Conservation (phyloP, 2,113 vertebrate genomes). For the Synchiropus splendidus region DNA sequence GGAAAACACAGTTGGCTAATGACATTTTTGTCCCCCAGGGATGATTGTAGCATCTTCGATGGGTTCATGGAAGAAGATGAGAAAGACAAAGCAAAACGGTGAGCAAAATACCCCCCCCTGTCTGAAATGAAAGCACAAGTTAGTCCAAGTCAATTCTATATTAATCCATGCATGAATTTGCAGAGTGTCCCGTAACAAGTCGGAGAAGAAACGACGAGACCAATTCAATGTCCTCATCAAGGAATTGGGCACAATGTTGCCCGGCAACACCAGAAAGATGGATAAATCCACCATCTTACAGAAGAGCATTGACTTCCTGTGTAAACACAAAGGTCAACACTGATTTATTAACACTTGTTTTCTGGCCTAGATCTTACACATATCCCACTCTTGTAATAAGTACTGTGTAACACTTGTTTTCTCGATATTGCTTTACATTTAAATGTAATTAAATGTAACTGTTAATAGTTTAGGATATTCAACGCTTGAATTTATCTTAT, state of each 20-base stretch:
- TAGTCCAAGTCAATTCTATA: neutral
- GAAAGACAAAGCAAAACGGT: slow-evolving; percentile 98
- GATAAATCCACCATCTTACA: slow-evolving; percentile 98
- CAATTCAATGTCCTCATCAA: slow-evolving; percentile 99
- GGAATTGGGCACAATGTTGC: slow-evolving; percentile 97
- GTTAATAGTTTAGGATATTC: neutral
- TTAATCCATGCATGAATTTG: slow-evolving; percentile 1
- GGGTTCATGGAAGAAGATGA: slow-evolving; percentile 98
- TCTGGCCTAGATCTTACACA: too few species aligned
- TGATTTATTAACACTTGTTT: too few species aligned
- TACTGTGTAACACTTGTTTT: too few species aligned
- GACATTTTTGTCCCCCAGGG: slow-evolving; percentile 69
- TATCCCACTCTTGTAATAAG: too few species aligned
- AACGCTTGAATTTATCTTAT: neutral
- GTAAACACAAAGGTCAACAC: slow-evolving; percentile 91
- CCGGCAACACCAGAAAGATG: slow-evolving; percentile 96
- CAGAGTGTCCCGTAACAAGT: slow-evolving; percentile 97
- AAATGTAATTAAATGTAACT: too few species aligned
- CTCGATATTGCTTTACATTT: too few species aligned
- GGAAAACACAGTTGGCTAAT: too few species aligned
- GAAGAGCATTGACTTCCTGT: slow-evolving; percentile 98
- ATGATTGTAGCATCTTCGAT: slow-evolving; percentile 97
- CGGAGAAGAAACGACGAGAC: slow-evolving; percentile 96
- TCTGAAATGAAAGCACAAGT: neutral
- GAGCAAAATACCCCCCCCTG: slow-evolving; percentile 4